Evolutionary conservation across 2,888 invertebrate genomes (phyloP).

Genomic region (Volucella inanis): DNA sequence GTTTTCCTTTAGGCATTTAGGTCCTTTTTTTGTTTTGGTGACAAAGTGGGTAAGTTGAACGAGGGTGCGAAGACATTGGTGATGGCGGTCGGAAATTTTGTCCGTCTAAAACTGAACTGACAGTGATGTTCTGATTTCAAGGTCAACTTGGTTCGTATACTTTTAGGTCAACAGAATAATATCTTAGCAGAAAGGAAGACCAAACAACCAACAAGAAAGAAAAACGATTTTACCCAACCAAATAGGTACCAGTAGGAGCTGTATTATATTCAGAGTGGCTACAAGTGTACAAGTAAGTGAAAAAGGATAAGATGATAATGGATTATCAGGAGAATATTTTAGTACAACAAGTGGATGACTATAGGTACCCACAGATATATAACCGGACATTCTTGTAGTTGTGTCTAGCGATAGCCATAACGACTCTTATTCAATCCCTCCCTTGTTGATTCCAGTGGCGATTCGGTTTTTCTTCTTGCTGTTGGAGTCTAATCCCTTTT

Average conservation of each 20-base stretch:
- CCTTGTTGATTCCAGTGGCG: slow-evolving; percentile 46
- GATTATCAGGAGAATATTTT: slow-evolving; percentile 67
- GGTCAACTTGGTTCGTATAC: slow-evolving; percentile 41
- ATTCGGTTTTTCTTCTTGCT: slow-evolving; percentile 45
- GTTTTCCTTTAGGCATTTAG: slow-evolving; percentile 26
- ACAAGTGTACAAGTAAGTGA: slow-evolving; percentile 37
- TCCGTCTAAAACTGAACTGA: background rate
- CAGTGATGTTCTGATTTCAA: slow-evolving; percentile 12
- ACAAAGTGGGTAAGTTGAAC: background rate
- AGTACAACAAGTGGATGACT: slow-evolving; percentile 66
- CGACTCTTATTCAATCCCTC: slow-evolving; percentile 56
- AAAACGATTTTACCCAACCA: background rate
- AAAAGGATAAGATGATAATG: slow-evolving; percentile 54
- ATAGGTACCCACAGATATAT: background rate
- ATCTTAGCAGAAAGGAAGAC: background rate
- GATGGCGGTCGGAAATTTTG: slow-evolving; percentile 18
- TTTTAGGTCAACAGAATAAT: slow-evolving; percentile 17
- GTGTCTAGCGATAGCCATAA: slow-evolving; percentile 20
- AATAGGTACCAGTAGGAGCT: background rate
- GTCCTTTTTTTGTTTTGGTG: background rate
- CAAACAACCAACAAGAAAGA: slow-evolving; percentile 8
- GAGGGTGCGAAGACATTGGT: slow-evolving; percentile 24
- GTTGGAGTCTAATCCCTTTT: slow-evolving; percentile 31
- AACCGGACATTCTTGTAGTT: background rate
- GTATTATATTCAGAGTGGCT: slow-evolving; percentile 7